A percentile compares a stretch with the other conserved stretches of the same genome.
Evolutionary conservation across 2,888 invertebrate genomes (phyloP).

Genomic region (Drosophila multiciliata): DNA sequence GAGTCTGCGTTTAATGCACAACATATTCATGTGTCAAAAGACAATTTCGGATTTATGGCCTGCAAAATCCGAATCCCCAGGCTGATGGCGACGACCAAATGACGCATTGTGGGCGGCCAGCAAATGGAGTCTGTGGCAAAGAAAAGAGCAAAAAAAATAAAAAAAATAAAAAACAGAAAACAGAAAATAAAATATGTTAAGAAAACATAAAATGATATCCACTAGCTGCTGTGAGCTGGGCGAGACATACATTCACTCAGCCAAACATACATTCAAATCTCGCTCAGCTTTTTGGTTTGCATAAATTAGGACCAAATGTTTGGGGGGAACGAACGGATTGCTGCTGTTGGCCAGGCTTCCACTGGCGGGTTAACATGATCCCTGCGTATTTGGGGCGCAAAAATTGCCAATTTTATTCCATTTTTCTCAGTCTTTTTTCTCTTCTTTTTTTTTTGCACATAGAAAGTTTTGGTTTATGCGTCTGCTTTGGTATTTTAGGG

Average conservation of each 20-base stretch:
- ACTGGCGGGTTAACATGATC: conserved; percentile 24
- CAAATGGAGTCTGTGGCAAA: conserved; percentile 29
- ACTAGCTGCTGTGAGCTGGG: conserved; percentile 30
- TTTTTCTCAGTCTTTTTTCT: conserved; percentile 12
- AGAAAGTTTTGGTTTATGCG: conserved; percentile 75
- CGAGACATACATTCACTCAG: conserved; percentile 28
- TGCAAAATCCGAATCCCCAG: conserved; percentile 71
- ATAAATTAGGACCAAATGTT: conserved; percentile 66
- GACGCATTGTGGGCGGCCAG: conserved; percentile 65
- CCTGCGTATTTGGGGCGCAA: conserved; percentile 64
- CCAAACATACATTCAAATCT: conserved; percentile 56
- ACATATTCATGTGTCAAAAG: conserved; percentile 83
- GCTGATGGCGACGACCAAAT: conserved; percentile 46
- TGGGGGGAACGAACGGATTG: conserved; percentile 9
- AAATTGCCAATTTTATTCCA: conserved; percentile 57
- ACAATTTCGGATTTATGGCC: conserved; percentile 82
- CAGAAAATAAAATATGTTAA: conserved; percentile 74
- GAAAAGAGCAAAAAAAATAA: not conserved
- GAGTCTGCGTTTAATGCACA: conserved; percentile 76
- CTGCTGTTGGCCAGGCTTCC: not conserved
- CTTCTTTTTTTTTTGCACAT: conserved; percentile 26
- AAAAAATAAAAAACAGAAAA: conserved; percentile 31
- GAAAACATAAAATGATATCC: conserved; percentile 80
- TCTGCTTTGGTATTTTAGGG: conserved; percentile 77
- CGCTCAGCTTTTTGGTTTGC: conserved; percentile 71